phyloP scores from a whole-genome alignment of 1,140 invertebrate genomes.

The Mactra quadrangularis region DNA sequence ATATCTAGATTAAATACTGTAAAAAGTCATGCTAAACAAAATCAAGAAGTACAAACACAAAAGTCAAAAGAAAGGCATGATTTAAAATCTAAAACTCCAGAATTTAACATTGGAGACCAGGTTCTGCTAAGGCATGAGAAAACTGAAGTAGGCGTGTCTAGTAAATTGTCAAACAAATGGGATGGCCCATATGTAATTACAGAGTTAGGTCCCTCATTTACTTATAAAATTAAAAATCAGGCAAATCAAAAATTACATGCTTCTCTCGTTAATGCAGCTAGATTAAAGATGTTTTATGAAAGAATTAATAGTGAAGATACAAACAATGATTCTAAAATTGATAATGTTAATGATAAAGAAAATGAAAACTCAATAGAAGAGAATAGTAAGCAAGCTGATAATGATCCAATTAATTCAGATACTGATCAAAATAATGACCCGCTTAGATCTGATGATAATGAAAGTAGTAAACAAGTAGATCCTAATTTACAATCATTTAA shows the following conservation, averaged over 20 bases:
- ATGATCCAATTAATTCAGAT: neutral
- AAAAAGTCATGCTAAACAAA: neutral
- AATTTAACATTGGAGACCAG: neutral
- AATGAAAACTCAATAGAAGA: neutral
- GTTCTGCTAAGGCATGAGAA: neutral
- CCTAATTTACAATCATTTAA: neutral
- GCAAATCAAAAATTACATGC: neutral
- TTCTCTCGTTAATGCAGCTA: slow-evolving; percentile 1
- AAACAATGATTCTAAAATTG: slow-evolving; percentile 5
- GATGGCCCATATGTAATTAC: slow-evolving; percentile 3
- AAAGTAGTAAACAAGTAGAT: neutral
- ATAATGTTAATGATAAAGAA: slow-evolving; percentile 10
- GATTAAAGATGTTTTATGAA: slow-evolving; percentile 16
- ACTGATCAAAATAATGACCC: neutral
- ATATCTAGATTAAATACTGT: neutral
- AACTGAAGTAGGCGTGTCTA: neutral
- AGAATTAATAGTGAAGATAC: slow-evolving; percentile 9
- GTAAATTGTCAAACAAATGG: slow-evolving; percentile 6
- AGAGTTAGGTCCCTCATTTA: neutral
- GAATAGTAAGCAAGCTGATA: no score
- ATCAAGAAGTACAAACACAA: neutral
- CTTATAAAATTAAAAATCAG: slow-evolving; percentile 12
- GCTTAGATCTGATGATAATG: neutral
- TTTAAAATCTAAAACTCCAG: neutral
- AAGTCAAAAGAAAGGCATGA: slow-evolving; percentile 16